Evolutionary conservation across 1,140 invertebrate species (phyloP).

Genomic region (Brachionus rubens): DNA sequence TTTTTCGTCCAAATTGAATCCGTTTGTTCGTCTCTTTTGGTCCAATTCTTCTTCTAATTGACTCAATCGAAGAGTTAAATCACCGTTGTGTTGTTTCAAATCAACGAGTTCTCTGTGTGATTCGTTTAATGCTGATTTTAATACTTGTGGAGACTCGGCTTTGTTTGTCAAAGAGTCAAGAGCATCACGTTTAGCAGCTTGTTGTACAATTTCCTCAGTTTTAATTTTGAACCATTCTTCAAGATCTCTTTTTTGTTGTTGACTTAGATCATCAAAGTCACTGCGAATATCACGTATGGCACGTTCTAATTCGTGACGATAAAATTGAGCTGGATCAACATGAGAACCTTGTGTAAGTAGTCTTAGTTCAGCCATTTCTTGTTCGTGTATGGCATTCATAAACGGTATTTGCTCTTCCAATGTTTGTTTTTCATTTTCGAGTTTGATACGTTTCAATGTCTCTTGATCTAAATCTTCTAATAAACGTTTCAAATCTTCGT

Average conservation of each 20-base stretch:
- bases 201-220: constrained; percentile 39
- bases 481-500: constrained; percentile 48
- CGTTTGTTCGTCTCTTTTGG: constrained; percentile 51
- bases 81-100: neutral
- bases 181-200: constrained; percentile 3
- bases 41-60: constrained; percentile 44
- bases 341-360: neutral
- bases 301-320: constrained; percentile 40
- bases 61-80: neutral
- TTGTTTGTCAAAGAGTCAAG: neutral
- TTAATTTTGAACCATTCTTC: constrained; percentile 46
- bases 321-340: constrained; percentile 47
- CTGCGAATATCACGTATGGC: constrained; percentile 46
- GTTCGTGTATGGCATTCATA: constrained; percentile 52
- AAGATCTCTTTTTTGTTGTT: constrained; percentile 35
- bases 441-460: constrained; percentile 57
- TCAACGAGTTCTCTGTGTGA: constrained; percentile 16
- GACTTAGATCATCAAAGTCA: constrained; percentile 42
- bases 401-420: constrained; percentile 61
- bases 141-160: neutral
- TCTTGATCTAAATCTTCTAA: constrained; percentile 60
- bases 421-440: constrained; percentile 62
- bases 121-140: neutral
- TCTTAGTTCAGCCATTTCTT: constrained; percentile 45
- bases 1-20: constrained; percentile 52